Evolutionary conservation across 2,888 invertebrate species (phyloP), one percentile per base, ranked within the genome.

Genomic region (Xanthia icteritia): DNA sequence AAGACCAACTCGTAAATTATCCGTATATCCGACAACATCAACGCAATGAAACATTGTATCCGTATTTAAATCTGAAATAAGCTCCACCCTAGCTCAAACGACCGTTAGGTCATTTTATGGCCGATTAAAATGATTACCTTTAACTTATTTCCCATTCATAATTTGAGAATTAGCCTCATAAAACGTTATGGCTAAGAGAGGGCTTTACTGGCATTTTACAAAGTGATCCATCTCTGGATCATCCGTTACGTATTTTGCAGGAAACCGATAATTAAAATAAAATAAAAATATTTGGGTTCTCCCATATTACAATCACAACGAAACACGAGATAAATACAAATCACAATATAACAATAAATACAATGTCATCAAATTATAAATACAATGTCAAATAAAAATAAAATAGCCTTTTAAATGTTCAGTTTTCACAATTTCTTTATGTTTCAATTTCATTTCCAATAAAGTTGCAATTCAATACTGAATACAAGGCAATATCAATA

Each of bases 71-170:
- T 63, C 69, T 70, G 2, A 45, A 73, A 73, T 65, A 83, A 63
- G 73, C 73, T 73, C 63, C 73, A 27, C 23, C 69, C 63, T n/a
- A 17, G 23, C 51, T 42, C 39, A 82, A 85, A 73, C 86, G 73
- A 71, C 61, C 73, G 31, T 78, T 27, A 63, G 86, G 70, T 86
- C 86, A 86, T 76, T 84, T 84, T 79, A 86, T 78, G 67, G 56
- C 36, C 71, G 61, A 82, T 81, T 77, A 82, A 78, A 79, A 78
- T 58, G 51, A 79, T 78, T 78, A 61, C 64, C 63, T 67, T 69
- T 79, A 79, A 84, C 82, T 78, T 76, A 86, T 83, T 77, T 69
- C 61, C 36, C 78, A 66, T 83, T 81, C 75, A 81, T 81, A 73
- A 76, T 70, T 76, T 74, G 63, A 76, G 31, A 76, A 87, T 86